phyloP scores from a whole-genome alignment of 2,888 invertebrate species.

The Leptopilina drosophilae region DNA sequence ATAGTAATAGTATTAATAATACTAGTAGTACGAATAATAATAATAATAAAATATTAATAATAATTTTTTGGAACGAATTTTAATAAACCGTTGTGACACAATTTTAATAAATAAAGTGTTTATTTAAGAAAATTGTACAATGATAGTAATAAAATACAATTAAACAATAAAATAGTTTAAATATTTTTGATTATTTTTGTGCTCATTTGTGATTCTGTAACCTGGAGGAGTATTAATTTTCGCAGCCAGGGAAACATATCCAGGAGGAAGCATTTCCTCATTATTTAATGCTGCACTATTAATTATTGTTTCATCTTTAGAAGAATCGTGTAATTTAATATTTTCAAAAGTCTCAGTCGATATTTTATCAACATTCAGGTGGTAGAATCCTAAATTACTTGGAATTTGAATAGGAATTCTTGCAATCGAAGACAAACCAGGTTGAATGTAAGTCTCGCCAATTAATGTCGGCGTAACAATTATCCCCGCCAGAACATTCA shows the following conservation, averaged over 20 bases:
- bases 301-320: not conserved
- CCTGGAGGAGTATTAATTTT: slow-evolving; percentile 23
- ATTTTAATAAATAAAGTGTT: not conserved
- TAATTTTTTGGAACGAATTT: too few species aligned
- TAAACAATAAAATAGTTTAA: not conserved
- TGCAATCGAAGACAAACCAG: not conserved
- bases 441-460: not conserved
- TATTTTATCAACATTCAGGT: not conserved
- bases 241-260: slow-evolving; percentile 5
- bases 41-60: too few species aligned
- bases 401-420: not conserved
- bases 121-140: not conserved
- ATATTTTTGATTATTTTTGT: not conserved
- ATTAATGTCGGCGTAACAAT: not conserved
- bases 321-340: not conserved
- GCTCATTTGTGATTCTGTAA: not conserved
- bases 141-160: not conserved
- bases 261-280: not conserved
- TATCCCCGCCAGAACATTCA: not conserved
- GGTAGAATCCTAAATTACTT: not conserved
- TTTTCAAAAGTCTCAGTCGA: not conserved
- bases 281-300: not conserved
- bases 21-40: too few species aligned
- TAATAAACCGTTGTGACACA: not conserved
- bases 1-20: too few species aligned